A percentile compares a stretch with the other conserved stretches of the same genome.
Conservation (phyloP, 2,113 vertebrate genomes). For the Psittacus erithacus region DNA sequence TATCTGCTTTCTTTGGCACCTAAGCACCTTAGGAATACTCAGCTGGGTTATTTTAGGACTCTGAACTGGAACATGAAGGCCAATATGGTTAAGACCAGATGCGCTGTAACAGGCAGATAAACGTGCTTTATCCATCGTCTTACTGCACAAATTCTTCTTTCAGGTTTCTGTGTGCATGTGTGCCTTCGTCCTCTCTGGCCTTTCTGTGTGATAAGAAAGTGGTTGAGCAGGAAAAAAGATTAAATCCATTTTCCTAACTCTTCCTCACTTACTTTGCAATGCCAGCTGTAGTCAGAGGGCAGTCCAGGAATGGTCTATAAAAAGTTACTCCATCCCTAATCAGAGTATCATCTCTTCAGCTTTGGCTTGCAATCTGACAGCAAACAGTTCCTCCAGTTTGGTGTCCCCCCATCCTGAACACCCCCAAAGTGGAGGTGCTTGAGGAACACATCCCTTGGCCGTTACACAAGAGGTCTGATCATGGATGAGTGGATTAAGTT, state of each 20-base stretch:
- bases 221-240: background rate
- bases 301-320: background rate
- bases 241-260: background rate
- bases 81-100: fast-evolving
- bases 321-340: background rate
- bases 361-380: background rate
- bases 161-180: background rate
- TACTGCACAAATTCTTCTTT: background rate
- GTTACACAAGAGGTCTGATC: background rate
- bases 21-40: background rate
- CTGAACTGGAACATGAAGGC: background rate
- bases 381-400: background rate
- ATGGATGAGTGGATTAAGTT: background rate
- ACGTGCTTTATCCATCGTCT: background rate
- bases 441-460: background rate
- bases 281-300: fast-evolving
- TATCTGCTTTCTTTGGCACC: background rate
- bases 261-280: background rate
- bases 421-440: no score
- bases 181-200: background rate
- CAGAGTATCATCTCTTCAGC: background rate
- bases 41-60: background rate
- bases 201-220: background rate
- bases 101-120: fast-evolving
- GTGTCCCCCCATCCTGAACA: background rate